These are phyloP conservation scores for Contarinia nasturtii DNA, from an alignment of 1,140 invertebrate species.

Conservation along the genomic window DNA sequence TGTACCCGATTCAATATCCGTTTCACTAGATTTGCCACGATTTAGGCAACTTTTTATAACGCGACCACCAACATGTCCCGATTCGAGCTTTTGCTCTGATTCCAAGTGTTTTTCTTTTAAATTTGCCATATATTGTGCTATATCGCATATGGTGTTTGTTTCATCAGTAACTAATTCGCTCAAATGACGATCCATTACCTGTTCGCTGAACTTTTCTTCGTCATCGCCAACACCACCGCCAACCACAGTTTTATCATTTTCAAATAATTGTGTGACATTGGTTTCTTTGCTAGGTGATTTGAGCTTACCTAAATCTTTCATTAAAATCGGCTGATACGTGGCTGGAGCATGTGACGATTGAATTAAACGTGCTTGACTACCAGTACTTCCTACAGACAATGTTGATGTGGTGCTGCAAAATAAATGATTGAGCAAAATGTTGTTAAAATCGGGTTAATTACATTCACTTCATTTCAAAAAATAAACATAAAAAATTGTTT, in stretches of 20 bases:
- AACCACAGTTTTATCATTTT: background rate
- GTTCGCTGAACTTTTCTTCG: slow-evolving; percentile 8
- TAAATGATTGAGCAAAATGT: slow-evolving; percentile 5
- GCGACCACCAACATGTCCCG: slow-evolving; percentile 8
- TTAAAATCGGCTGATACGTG: slow-evolving; percentile 65
- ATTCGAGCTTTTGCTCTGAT: slow-evolving; percentile 10
- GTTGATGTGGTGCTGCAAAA: slow-evolving; percentile 69
- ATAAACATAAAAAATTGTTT: background rate
- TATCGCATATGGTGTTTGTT: slow-evolving; percentile 14
- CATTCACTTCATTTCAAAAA: background rate
- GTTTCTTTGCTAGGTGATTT: slow-evolving; percentile 13
- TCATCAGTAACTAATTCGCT: slow-evolving; percentile 20
- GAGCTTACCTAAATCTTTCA: slow-evolving; percentile 70
- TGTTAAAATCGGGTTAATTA: too few species aligned
- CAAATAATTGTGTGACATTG: background rate
- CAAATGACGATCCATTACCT: slow-evolving; percentile 20
- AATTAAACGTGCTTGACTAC: slow-evolving; percentile 80
- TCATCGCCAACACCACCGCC: slow-evolving; percentile 5
- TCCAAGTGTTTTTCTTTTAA: slow-evolving; percentile 20
- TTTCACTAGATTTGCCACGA: background rate
- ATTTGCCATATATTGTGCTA: slow-evolving; percentile 22
- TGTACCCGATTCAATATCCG: background rate
- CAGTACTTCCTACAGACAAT: slow-evolving; percentile 80
- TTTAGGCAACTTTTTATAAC: slow-evolving; percentile 3
- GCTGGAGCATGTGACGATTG: slow-evolving; percentile 83